Conservation (phyloP, 1,140 invertebrate species). For the Pseudobourletiella spinata region DNA sequence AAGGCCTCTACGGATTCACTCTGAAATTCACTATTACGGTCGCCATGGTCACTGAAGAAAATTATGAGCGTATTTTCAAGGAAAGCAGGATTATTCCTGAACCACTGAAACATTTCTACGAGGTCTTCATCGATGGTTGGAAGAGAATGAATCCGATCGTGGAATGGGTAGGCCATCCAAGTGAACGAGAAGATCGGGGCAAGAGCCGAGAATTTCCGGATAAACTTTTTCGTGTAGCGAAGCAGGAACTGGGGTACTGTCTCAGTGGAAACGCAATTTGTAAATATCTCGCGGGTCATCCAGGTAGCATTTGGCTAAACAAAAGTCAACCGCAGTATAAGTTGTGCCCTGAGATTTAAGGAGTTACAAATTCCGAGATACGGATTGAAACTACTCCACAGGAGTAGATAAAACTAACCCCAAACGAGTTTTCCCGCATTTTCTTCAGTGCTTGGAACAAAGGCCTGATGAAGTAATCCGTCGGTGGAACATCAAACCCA, state of each 20-base stretch:
- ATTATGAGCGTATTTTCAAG: slow-evolving; percentile 13
- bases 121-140: slow-evolving; percentile 7
- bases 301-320: neutral
- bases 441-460: slow-evolving; percentile 43
- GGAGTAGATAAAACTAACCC: too few species aligned
- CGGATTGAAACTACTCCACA: too few species aligned
- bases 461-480: slow-evolving; percentile 45
- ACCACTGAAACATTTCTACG: neutral
- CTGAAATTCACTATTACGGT: slow-evolving; percentile 2
- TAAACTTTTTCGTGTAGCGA: slow-evolving; percentile 6
- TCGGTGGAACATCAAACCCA: slow-evolving; percentile 43
- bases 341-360: too few species aligned
- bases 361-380: too few species aligned
- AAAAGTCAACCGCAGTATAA: too few species aligned
- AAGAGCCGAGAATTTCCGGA: neutral
- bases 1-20: neutral
- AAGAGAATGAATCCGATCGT: slow-evolving; percentile 2
- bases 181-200: slow-evolving; percentile 6
- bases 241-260: slow-evolving; percentile 4
- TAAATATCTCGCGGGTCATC: neutral
- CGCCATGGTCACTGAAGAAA: slow-evolving; percentile 15
- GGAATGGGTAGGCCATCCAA: slow-evolving; percentile 8
- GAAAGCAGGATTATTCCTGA: neutral
- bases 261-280: slow-evolving; percentile 3
- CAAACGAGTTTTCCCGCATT: slow-evolving; percentile 8